Evolutionary conservation across 2,113 vertebrate genomes (phyloP), one percentile per base, ranked within the genome.

Genomic region (Varanus komodoensis): DNA sequence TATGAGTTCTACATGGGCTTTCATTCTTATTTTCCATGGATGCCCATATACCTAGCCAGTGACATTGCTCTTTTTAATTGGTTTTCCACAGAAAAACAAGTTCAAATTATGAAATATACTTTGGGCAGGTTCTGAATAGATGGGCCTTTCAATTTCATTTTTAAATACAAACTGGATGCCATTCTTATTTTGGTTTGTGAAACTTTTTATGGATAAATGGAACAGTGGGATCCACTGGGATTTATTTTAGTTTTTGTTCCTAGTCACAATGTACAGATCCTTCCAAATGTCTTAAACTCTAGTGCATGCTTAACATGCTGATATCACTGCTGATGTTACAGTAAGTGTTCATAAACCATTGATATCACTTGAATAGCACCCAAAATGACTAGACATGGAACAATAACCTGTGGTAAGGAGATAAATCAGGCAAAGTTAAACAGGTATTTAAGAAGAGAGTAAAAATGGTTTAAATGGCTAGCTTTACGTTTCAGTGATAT

Each of bases 1-100:
- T 92, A 95, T 93, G 73, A 89, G 74, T 95, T 92, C 73, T 94
- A 93, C 94, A 93, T 94, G 94, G 57, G 82, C 87, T 92, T 92
- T 91, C 84, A 75, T 57, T 92, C 90, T 87, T 25, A 82, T 3
- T 54, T 38, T 93, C 84, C 93, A 90, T 94, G 92, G 84, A 94
- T 93, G 82, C 95, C 92, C 93, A 87, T 94, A 82, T 92, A 93
- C 93, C 93, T 83, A 44, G 81, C 78, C 54, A 93, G 87, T 0
- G 89, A 89, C 91, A 86, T 8, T 91, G 2, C 1, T 93, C 92
- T 85, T 92, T 93, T 83, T 91, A 2, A 1, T 93, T 93, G 91
- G 48, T 85, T 92, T 93, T 85, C 87, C 29, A 27, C 27, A 79
- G 68, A 71, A 29, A 19, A 81, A 4, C 23, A 69, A 27, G 29